Percentiles rank a stretch among this genome's conserved stretches.
phyloP scores from a whole-genome alignment of 2,797 vertebrate species.

The Chloroceryle inda region DNA sequence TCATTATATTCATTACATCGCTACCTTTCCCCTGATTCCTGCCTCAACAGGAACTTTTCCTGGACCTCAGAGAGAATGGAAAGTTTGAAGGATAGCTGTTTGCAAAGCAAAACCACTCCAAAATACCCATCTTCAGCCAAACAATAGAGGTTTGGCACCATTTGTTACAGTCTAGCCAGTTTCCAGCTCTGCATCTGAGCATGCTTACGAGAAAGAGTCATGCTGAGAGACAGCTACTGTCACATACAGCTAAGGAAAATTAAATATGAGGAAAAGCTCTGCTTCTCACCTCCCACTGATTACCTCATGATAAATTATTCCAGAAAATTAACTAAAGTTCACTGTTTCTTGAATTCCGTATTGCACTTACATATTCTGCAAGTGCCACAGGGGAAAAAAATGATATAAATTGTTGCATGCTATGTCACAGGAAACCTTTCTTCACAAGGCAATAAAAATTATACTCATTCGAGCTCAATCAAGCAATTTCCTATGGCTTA shows the following conservation, averaged over 20 bases:
- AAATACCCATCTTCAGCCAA: neutral
- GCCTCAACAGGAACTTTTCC: neutral
- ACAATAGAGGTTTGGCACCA: conserved; percentile 3
- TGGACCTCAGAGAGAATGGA: neutral
- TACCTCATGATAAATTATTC: neutral
- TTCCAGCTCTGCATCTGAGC: conserved; percentile 14
- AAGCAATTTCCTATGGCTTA: neutral
- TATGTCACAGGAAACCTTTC: neutral
- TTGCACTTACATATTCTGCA: neutral
- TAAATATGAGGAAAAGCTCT: neutral
- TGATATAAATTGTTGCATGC: neutral
- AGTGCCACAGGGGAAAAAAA: neutral
- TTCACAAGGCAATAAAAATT: neutral
- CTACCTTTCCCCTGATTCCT: neutral
- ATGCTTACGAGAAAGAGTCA: neutral
- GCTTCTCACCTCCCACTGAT: conserved; percentile 10
- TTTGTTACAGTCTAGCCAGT: neutral
- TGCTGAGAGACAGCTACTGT: neutral
- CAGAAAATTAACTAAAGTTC: conserved; percentile 21
- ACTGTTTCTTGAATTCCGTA: neutral
- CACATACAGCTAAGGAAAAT: neutral
- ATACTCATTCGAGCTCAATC: neutral
- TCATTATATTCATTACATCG: neutral
- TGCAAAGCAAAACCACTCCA: neutral
- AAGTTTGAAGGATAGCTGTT: neutral